These are phyloP conservation scores for Toxotes lorentzi DNA, from an alignment of 2,797 vertebrate species.

Conservation along the genomic window DNA sequence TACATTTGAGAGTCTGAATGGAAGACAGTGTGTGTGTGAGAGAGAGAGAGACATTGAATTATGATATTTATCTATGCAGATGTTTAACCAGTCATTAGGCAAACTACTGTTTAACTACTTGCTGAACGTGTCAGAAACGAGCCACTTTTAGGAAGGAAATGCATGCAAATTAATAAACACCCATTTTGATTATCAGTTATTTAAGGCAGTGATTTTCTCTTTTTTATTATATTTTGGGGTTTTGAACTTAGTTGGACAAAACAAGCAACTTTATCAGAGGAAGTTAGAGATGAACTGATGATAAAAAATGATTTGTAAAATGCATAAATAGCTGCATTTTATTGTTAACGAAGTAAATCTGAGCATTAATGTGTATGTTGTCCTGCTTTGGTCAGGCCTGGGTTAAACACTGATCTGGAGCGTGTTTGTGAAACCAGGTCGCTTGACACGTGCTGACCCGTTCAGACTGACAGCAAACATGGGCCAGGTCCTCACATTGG, in stretches of 20 bases:
- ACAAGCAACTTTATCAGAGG: neutral
- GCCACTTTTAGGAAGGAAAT: neutral
- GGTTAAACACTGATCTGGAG: conserved; percentile 10
- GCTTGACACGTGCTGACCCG: conserved; percentile 5
- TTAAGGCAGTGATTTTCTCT: too few species aligned
- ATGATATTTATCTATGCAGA: neutral
- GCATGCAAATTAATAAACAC: too few species aligned
- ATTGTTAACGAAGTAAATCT: neutral
- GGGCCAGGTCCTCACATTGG: conserved; percentile 9
- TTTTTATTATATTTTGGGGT: neutral
- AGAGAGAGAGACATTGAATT: neutral
- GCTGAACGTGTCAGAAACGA: neutral
- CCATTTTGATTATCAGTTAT: too few species aligned
- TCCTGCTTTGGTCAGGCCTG: neutral
- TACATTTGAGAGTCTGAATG: neutral
- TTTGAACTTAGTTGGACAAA: neutral
- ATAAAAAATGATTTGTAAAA: neutral
- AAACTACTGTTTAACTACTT: neutral
- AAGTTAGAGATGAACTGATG: neutral
- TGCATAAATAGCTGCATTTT: neutral
- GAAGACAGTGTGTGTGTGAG: neutral
- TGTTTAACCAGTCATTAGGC: neutral
- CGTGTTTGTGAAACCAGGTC: conserved; percentile 35
- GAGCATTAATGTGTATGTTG: neutral
- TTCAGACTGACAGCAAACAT: conserved; percentile 25